Evolutionary conservation across 2,113 vertebrate genomes (phyloP).

Genomic region (Gopherus evgoodei): DNA sequence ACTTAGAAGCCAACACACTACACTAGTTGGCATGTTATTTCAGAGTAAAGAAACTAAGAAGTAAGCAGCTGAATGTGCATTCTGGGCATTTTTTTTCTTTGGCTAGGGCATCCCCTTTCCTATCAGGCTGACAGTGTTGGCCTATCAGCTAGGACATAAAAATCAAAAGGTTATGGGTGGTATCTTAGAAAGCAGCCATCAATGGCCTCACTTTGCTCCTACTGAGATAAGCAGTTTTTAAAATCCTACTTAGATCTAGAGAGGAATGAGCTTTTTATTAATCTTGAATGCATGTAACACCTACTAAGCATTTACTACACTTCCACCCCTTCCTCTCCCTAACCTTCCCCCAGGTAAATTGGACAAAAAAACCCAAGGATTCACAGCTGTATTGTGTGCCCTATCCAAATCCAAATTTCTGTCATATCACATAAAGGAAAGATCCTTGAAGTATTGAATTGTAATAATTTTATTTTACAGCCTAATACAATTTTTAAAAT

Average conservation of each 20-base stretch:
- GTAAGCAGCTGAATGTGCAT: background rate
- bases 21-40: background rate
- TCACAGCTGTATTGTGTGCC: background rate
- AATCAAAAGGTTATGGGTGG: background rate
- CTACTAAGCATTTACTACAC: background rate
- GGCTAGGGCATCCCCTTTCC: background rate
- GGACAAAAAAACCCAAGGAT: background rate
- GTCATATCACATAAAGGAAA: constrained; percentile 1
- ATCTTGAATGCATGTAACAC: background rate
- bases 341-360: background rate
- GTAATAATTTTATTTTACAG: background rate
- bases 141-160: background rate
- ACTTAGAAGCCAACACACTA: background rate
- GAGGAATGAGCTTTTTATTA: background rate
- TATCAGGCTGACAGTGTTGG: background rate
- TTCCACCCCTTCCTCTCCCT: background rate
- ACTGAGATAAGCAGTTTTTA: background rate
- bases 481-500: constrained; percentile 7
- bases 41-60: background rate
- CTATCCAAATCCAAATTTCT: constrained; percentile 1
- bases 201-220: background rate
- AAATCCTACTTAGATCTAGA: background rate
- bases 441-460: background rate
- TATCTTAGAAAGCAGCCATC: background rate
- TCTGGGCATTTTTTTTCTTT: background rate